These are phyloP conservation scores for Cebus imitator DNA, from an alignment of 2,113 vertebrate species.

Conservation along the genomic window DNA sequence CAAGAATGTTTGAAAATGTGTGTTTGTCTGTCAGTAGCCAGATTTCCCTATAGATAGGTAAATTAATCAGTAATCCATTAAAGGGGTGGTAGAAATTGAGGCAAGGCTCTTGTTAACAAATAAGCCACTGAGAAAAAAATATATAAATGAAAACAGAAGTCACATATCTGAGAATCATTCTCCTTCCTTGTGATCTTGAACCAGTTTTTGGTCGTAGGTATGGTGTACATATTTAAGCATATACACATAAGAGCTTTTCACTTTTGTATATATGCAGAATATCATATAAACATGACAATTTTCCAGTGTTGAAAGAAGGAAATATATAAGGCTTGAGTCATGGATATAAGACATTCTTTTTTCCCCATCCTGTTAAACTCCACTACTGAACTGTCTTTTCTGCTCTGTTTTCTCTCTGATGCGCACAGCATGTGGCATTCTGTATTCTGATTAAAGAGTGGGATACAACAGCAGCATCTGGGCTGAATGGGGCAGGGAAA, in stretches of 20 bases:
- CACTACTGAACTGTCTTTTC: background rate
- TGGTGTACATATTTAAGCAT: background rate
- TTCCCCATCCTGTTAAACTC: background rate
- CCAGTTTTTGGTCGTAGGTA: background rate
- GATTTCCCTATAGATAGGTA: constrained; percentile 14
- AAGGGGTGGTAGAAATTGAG: background rate
- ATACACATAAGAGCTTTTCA: background rate
- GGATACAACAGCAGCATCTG: constrained; percentile 27
- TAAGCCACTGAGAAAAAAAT: background rate
- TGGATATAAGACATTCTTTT: background rate
- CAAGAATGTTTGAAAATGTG: constrained; percentile 43
- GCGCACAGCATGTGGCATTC: background rate
- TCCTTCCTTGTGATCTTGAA: constrained; percentile 41
- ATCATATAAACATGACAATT: background rate
- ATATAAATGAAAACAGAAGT: constrained; percentile 13
- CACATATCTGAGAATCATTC: constrained; percentile 29
- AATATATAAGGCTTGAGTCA: background rate
- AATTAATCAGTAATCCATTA: background rate
- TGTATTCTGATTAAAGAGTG: constrained; percentile 36
- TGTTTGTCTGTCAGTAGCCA: background rate
- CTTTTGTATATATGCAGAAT: background rate
- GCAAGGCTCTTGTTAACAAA: background rate
- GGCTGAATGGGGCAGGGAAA: background rate
- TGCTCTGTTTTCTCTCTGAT: constrained; percentile 42
- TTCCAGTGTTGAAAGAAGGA: background rate